Evolutionary conservation across 2,797 vertebrate genomes (phyloP).

Genomic region (Aulostomus chinensis): DNA sequence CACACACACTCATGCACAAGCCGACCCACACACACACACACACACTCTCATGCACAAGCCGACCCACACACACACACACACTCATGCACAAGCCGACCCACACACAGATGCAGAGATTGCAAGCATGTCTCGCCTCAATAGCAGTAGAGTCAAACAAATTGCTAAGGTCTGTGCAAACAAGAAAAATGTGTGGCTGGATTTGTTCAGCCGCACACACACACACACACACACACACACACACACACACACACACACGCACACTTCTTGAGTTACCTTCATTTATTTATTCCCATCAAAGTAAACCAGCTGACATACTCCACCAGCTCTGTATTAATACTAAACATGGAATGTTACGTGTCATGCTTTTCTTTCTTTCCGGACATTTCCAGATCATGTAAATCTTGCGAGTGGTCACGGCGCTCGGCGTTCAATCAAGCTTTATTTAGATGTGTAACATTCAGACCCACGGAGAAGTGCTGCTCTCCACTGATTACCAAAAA

Average conservation of each 20-base stretch:
- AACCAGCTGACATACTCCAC: constrained; percentile 21
- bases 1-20: not conserved
- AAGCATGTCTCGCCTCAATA: constrained; percentile 60
- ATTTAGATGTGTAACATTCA: constrained; percentile 56
- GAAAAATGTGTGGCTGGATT: constrained; percentile 70
- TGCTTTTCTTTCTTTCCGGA: constrained; percentile 7
- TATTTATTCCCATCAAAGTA: constrained; percentile 22
- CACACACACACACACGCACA: constrained; percentile 8
- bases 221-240: constrained; percentile 5
- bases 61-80: too few relatives aligned
- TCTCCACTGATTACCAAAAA: constrained; percentile 69
- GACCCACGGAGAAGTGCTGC: constrained; percentile 32
- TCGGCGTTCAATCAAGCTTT: constrained; percentile 54
- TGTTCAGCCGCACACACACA: constrained; percentile 33
- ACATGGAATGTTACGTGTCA: constrained; percentile 31
- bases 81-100: not conserved
- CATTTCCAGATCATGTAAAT: constrained; percentile 44
- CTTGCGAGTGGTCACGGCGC: constrained; percentile 35
- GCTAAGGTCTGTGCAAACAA: constrained; percentile 76
- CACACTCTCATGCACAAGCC: too few relatives aligned
- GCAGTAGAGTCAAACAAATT: constrained; percentile 69
- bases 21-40: not conserved
- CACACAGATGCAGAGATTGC: constrained; percentile 53
- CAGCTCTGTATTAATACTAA: constrained; percentile 38
- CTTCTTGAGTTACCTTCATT: constrained; percentile 49